Base-by-base conservation (phyloP, 1,140 invertebrate species). In the Anastrepha obliqua region DNA sequence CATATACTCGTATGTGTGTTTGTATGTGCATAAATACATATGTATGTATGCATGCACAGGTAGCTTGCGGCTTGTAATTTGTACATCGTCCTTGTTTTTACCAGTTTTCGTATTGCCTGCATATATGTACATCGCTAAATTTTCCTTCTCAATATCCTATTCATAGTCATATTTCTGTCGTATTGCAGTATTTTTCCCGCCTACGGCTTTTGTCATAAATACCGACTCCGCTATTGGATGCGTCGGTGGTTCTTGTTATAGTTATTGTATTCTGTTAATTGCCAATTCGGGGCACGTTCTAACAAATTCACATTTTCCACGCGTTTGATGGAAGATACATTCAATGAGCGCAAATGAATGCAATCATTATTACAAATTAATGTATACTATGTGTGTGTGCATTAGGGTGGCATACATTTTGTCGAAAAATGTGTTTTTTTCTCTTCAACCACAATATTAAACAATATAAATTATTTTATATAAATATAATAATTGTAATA, bases 251-350 rank as follows among this genome's bases (percentile, higher is more conserved):
- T 29, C 2, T 70, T 42, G 74, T n/a, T n/a, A 13, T 55, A 62
- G n/a, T 62, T 55, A n/a, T 29, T 55, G 44, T 81, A 20, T 60
- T 8, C 29, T 59, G 44, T 20, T 87, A 87, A 87, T 87, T 87
- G 44, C 8, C 17, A 65, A 87, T 87, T 87, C 64, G 29, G 64
- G 47, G 55, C 86, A 87, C 86, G 86, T 47, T 87, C 67, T n/a
- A 87, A 87, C 64, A 67, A 67, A 62, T 87, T 87, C 51, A 59
- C 9, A 86, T 86, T 81, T 81, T 58, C n/a, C 13, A 81, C 74
- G 51, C 85, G 44, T 86, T 62, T 65, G 85, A 60, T 58, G 85
- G 44, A 9, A 86, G n/a, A 62, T 29, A 86, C 44, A 78, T 78
- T 20, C 42, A 70, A 78, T 78, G 13, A 6, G 17, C 47, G 39